Base-by-base conservation (phyloP, 2,888 invertebrate species). In the Acanthosepion esculentum region DNA sequence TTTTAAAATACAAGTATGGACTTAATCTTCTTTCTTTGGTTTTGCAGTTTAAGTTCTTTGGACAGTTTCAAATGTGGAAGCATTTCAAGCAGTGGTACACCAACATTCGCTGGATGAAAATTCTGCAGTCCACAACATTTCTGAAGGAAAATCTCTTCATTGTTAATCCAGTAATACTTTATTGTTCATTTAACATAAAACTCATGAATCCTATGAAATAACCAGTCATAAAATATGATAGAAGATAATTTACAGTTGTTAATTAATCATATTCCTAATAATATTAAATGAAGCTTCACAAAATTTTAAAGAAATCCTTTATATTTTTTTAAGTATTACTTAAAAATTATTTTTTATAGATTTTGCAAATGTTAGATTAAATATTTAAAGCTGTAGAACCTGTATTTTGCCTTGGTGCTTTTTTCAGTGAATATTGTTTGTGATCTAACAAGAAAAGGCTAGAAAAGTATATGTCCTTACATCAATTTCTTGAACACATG, bases 31-130 rank as follows among this genome's bases (percentile, higher is more conserved):
- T 59, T 59, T 59, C 20, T 20, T 59, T 59, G 20, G 23, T 78
- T n/a, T 78, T n/a, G n/a, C 78, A n/a, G 78, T n/a, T 78, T n/a
- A n/a, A n/a, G 5, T 78, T 93, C 53, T 93, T 93, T 29, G 50
- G 50, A 20, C 50, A 50, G n/a, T 93, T 93, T 93, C 93, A 93
- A 33, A 92, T 92, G 93, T 93, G 93, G 93, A 93, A 93, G 26
- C 48, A 29, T 8, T 50, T 93, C n/a, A 93, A 93, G 33, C 53
- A n/a, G n/a, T 93, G 93, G 93, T 53, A 93, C 93, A 53, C 29
- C 50, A 93, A 50, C 29, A 93, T 93, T 48, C 93, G 93, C 5
- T 53, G 53, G 48, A 93, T 50, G 50, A 93, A 93, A 93, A 29
- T 93, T 29, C 29, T 53, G 20, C 29, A 18, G 29, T n/a, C 50